Evolutionary conservation across 2,888 invertebrate genomes (phyloP), one percentile per base, ranked within the genome.

Genomic region (Megamerina dolium): DNA sequence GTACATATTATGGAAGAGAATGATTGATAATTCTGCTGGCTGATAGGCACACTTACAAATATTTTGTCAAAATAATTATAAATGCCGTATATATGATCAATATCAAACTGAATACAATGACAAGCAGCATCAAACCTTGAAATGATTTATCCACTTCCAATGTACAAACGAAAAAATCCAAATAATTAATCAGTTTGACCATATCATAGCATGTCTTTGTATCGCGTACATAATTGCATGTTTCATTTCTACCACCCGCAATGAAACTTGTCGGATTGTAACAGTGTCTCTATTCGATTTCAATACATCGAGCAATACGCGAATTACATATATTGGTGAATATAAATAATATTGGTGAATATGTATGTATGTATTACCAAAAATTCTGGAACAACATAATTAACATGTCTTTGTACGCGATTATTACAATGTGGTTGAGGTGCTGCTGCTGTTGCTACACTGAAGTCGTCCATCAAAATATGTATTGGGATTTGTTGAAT

Each of bases 31-130:
- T 5, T 27, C 10, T 27, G 12, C 13, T n/a, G n/a, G n/a, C n/a
- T n/a, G n/a, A n/a, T n/a, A n/a, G n/a, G n/a, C n/a, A 18, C 17
- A 45, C 45, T 41, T 41, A 45, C 45, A 45, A 45, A 27, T 37
- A 45, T 12, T 20, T 21, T 6, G 29, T 33, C 19, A 32, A 26
- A n/a, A 40, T 26, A 20, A 33, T 33, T 5, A 40, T 9, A n/a
- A 40, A 31, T n/a, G 31, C 17, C 13, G 26, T 3, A 13, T 40
- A 40, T 2, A 45, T 2, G 9, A 32, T 16, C 10, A 35, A 6
- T n/a, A 30, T 12, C 32, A 36, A n/a, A 14, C 13, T n/a, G 8
- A 23, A 8, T 12, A 19, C n/a, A 18, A 32, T 12, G 21, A 33
- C 16, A 32, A 31, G 4, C 23, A 19, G 2, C 31, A 19, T 8